Base-by-base conservation (phyloP, 1,140 invertebrate genomes). In the Penaeus japonicus region DNA sequence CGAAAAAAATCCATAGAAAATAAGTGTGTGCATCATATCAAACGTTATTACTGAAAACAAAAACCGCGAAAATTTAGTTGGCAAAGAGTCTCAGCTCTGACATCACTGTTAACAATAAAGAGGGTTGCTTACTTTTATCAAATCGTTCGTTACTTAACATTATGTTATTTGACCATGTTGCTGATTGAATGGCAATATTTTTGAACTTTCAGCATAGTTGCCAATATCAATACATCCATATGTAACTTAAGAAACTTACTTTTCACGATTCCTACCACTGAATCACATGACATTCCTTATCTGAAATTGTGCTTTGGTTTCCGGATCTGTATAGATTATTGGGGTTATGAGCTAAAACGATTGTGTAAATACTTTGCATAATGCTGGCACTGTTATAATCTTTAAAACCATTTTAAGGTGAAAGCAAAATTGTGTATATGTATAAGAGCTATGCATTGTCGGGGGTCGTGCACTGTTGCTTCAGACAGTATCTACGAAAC, bases 21-120 rank as follows among this genome's bases (percentile, higher is more conserved):
- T 47, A 47, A 47, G 5, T 0, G 15, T 12, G 15, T 47, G 17
- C 32, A 70, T 18, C 12, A n/a, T 53, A 70, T n/a, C 22, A 18
- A 7, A 24, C n/a, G n/a, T 24, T 35, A 39, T 24, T 1, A 84
- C 2, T 84, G 27, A 22, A 70, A 39, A 84, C 12, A 30, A 24
- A 35, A 39, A 84, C 24, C 75, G 84, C 84, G 73, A 85, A 85
- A 77, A 59, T 85, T 78, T 85, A 35, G 5, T 78, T 73, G 39
- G 39, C 75, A 39, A 85, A 85, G 15, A 85, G 18, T n/a, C n/a
- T 12, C n/a, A 20, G 32, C 73, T 30, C 84, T 85, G 84, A 79
- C 84, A 85, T 85, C 84, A 85, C 75, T 73, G 59, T 85, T 85
- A 85, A 85, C 84, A 85, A 85, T 78, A n/a, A n/a, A n/a, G 84